Base-by-base conservation (phyloP, 2,113 vertebrate genomes). In the Megaceryle torquata region DNA sequence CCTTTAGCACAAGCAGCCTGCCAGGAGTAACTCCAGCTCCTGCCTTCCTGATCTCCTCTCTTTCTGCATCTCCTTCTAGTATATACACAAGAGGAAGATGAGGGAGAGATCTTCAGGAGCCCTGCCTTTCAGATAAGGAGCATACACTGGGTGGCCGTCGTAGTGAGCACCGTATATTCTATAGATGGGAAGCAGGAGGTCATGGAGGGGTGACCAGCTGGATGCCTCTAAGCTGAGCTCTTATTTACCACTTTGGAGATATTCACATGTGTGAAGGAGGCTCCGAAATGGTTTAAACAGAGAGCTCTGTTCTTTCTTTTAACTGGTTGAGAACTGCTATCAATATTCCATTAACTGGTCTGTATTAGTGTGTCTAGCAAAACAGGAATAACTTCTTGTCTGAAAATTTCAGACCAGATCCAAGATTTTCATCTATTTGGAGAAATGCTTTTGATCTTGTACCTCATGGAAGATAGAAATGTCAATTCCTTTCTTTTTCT, bases 111-210 rank as follows among this genome's bases (percentile, higher is more conserved):
- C 51, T 26, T 33, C 12, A 17, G 76, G 37, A 71, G 29, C 56
- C 20, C 69, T 67, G 76, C 53, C 35, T 67, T 63, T 5, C 65
- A 29, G 46, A 25, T 41, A 25, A 60, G 15, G 64, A 29, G 22
- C 39, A 5, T n/a, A 2, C 11, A 0, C 28, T 10, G 10, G 7
- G 18, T 18, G 53, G 46, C 22, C 0, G 0, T 26, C 50, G 41
- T 4, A 25, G 51, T 16, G 51, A 37, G 53, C 71, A 6, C n/a
- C 7, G 12, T 15, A 5, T 13, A 4, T 60, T 43, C 3, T 14
- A 5, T 5, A 16, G 51, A 2, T 5, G 16, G 46, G 59, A 54
- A 24, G 13, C 18, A 43, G 64, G 33, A 37, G 51, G 5, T 28
- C 11, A 2, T 3, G n/a, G 17, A n/a, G n/a, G 5, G 28, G 57